A percentile compares a stretch with the other conserved stretches of the same genome.
phyloP scores from a whole-genome alignment of 2,888 invertebrate genomes.

The Thymelicus acteon region DNA sequence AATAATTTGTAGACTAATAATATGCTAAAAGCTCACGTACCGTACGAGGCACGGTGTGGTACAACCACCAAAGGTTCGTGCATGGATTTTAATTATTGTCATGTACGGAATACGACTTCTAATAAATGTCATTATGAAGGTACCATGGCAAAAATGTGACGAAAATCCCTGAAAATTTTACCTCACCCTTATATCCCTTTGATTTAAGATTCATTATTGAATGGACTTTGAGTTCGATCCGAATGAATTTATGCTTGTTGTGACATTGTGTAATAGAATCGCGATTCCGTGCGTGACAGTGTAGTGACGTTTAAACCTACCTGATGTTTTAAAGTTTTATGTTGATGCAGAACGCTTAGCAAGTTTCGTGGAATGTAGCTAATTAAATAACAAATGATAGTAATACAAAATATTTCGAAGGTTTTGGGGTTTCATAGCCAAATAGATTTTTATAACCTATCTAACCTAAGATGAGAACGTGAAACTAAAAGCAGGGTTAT shows the following conservation, averaged over 20 bases:
- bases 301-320: slow-evolving; percentile 72
- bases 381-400: slow-evolving; percentile 5
- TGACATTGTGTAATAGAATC: slow-evolving; percentile 79
- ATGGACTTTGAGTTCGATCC: slow-evolving; percentile 12
- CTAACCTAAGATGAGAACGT: no score
- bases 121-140: slow-evolving; percentile 84
- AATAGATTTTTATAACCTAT: no score
- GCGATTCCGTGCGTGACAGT: slow-evolving; percentile 81
- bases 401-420: background rate
- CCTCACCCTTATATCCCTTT: slow-evolving; percentile 41
- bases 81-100: slow-evolving; percentile 84
- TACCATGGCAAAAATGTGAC: slow-evolving; percentile 55
- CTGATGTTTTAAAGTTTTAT: slow-evolving; percentile 65
- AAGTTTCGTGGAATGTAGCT: slow-evolving; percentile 24
- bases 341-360: slow-evolving; percentile 54
- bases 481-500: no score
- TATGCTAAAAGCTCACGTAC: slow-evolving; percentile 74
- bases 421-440: no score
- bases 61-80: slow-evolving; percentile 69
- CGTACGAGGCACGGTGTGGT: slow-evolving; percentile 78
- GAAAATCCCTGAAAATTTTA: slow-evolving; percentile 40
- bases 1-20: slow-evolving; percentile 69
- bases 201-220: slow-evolving; percentile 45
- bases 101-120: slow-evolving; percentile 82
- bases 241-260: slow-evolving; percentile 48